These are phyloP conservation scores for Bovichtus diacanthus DNA, from an alignment of 2,797 vertebrate genomes.

Conservation along the genomic window DNA sequence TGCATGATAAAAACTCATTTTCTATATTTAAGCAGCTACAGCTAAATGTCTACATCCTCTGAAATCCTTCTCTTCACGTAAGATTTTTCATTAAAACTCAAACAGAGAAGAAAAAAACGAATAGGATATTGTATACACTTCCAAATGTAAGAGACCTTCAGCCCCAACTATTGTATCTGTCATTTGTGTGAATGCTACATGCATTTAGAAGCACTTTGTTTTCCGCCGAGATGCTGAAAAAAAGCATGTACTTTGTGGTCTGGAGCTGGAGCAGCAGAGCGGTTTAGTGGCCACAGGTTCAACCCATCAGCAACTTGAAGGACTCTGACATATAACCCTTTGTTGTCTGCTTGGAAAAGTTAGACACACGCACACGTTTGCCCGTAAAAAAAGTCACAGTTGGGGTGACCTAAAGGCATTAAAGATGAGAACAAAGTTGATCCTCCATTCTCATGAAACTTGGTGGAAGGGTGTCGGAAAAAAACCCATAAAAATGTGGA, in stretches of 20 bases:
- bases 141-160: neutral
- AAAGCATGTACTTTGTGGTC: slow-evolving; percentile 14
- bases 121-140: neutral
- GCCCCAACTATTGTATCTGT: neutral
- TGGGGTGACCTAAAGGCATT: too few species aligned
- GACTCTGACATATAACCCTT: slow-evolving; percentile 19
- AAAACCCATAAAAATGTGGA: too few species aligned
- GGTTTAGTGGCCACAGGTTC: slow-evolving; percentile 42
- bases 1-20: neutral
- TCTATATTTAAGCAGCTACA: slow-evolving; percentile 6
- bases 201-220: slow-evolving; percentile 16
- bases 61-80: neutral
- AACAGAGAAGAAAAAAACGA: neutral
- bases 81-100: neutral
- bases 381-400: too few species aligned
- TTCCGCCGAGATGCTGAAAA: slow-evolving; percentile 13
- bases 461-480: too few species aligned
- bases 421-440: too few species aligned
- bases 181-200: slow-evolving; percentile 15
- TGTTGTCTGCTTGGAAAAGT: slow-evolving; percentile 1
- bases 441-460: too few species aligned
- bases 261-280: slow-evolving; percentile 25
- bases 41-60: neutral
- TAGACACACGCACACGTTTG: neutral
- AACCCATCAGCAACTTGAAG: slow-evolving; percentile 23